Conservation (phyloP, 2,113 vertebrate genomes). For the Bucco capensis region DNA sequence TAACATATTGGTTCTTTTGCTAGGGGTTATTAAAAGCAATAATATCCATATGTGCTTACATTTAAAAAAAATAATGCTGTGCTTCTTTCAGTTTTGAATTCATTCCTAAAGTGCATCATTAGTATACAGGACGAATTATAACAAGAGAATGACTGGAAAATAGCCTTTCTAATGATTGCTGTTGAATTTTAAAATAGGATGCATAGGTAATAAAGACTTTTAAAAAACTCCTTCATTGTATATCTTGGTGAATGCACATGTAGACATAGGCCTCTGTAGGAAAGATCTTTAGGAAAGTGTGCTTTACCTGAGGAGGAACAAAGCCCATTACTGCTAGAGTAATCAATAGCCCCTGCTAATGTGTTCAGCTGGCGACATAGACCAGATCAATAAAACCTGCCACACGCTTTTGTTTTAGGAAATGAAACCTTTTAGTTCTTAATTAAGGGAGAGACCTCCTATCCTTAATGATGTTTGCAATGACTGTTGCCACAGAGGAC, state of each 20-base stretch:
- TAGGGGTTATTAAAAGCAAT: neutral
- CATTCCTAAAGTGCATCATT: constrained; percentile 56
- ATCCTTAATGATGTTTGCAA: constrained; percentile 74
- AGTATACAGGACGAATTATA: constrained; percentile 62
- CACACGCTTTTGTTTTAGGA: constrained; percentile 81
- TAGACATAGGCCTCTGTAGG: neutral
- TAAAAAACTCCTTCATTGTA: neutral
- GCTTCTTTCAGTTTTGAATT: constrained; percentile 19
- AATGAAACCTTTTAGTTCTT: constrained; percentile 82
- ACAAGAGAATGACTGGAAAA: constrained; percentile 63
- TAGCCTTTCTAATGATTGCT: constrained; percentile 60
- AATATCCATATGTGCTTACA: neutral
- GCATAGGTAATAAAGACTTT: constrained; percentile 36
- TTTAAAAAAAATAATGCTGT: neutral
- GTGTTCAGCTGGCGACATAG: constrained; percentile 76
- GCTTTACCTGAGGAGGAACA: constrained; percentile 64
- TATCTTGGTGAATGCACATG: neutral
- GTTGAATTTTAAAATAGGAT: constrained; percentile 48
- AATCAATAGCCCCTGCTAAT: constrained; percentile 79
- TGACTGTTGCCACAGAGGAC: constrained; percentile 65
- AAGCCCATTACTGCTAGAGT: constrained; percentile 65
- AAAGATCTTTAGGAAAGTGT: constrained; percentile 34
- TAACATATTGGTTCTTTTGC: neutral
- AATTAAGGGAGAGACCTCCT: constrained; percentile 78
- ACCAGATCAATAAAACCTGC: constrained; percentile 77